Evolutionary conservation across 2,797 vertebrate species (phyloP).

Genomic region (Brotula barbata): DNA sequence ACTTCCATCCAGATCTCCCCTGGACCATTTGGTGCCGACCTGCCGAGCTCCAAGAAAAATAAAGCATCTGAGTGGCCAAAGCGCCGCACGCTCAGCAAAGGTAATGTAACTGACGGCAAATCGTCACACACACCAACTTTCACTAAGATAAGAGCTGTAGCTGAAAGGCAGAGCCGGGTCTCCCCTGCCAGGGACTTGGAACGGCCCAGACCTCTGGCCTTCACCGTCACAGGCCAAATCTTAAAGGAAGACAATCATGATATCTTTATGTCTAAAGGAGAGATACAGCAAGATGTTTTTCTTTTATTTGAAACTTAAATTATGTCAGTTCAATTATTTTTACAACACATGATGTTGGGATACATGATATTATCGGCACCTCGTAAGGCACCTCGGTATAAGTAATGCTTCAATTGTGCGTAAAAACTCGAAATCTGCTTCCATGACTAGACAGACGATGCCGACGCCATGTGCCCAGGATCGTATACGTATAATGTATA

Average conservation of each 20-base stretch:
- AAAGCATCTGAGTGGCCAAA: slow-evolving; percentile 64
- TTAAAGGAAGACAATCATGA: neutral
- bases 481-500: no score
- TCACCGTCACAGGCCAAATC: slow-evolving; percentile 70
- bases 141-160: slow-evolving; percentile 59
- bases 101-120: slow-evolving; percentile 45
- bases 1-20: slow-evolving; percentile 76
- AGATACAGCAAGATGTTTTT: neutral
- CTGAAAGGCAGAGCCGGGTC: slow-evolving; percentile 67
- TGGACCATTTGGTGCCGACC: slow-evolving; percentile 63
- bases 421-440: no score
- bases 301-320: no score
- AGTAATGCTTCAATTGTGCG: no score
- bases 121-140: slow-evolving; percentile 23
- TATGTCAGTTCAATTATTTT: no score
- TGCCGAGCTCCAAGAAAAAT: slow-evolving; percentile 73
- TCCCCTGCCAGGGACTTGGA: slow-evolving; percentile 62
- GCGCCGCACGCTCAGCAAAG: slow-evolving; percentile 64
- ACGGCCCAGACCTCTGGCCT: slow-evolving; percentile 59
- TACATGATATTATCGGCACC: no score
- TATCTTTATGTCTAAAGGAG: neutral
- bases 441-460: no score
- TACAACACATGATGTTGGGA: no score
- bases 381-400: no score
- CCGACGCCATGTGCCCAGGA: no score